Evolutionary conservation across 2,888 invertebrate species (phyloP).

Genomic region (Antheraea yamamai): DNA sequence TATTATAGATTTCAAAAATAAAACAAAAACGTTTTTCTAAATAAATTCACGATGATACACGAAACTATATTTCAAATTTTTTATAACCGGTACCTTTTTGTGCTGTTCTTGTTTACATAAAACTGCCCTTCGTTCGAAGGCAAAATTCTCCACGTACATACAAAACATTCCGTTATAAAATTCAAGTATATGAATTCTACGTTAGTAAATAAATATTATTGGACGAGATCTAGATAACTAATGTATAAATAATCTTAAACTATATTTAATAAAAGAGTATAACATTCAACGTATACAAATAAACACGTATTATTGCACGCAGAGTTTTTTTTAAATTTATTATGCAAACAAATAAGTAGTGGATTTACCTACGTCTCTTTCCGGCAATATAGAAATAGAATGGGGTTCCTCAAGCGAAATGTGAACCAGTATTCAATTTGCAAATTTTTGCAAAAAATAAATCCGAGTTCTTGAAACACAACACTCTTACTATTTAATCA

Average conservation of each 20-base stretch:
- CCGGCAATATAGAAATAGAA: neutral
- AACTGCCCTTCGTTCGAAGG: neutral
- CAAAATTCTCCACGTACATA: neutral
- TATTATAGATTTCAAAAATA: no score
- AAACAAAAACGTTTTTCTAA: no score
- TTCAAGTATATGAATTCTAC: neutral
- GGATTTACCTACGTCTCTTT: neutral
- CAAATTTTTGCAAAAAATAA: neutral
- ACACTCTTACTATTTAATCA: neutral
- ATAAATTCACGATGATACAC: no score
- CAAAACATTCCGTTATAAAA: neutral
- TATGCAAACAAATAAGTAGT: no score
- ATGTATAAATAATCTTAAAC: constrained; percentile 1
- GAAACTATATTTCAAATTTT: neutral
- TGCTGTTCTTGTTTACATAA: neutral
- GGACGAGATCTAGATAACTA: neutral
- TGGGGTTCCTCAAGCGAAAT: neutral
- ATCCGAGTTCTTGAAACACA: neutral
- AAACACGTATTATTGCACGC: neutral
- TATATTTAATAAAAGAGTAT: neutral
- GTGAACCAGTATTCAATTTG: neutral
- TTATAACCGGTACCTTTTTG: neutral
- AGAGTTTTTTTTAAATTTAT: no score
- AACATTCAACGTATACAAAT: neutral
- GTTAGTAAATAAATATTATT: neutral